phyloP scores from a whole-genome alignment of 2,797 vertebrate genomes.

The Myiotriccus ornatus region DNA sequence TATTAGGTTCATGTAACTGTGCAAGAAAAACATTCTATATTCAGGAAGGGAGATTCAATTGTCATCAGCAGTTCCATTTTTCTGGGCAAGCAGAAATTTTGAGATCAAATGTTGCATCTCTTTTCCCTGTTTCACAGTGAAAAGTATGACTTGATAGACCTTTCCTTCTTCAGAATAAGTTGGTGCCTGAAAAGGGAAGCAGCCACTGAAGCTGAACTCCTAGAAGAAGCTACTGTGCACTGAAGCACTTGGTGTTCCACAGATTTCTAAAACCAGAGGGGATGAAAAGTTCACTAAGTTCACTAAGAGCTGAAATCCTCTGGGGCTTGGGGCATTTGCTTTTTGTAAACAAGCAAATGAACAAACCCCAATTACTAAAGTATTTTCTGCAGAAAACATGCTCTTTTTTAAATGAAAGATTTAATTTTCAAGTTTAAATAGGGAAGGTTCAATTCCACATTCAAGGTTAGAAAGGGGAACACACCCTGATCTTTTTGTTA shows the following conservation, averaged over 20 bases:
- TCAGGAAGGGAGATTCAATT: constrained; percentile 48
- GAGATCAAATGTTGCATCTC: constrained; percentile 65
- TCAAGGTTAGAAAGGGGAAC: not conserved
- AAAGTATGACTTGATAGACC: constrained; percentile 42
- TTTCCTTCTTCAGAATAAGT: constrained; percentile 41
- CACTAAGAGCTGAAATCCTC: not conserved
- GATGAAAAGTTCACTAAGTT: no score
- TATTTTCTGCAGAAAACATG: not conserved
- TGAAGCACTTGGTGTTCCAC: not conserved
- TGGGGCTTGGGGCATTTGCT: rapidly evolving
- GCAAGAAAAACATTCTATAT: constrained; percentile 51
- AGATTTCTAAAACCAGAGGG: not conserved
- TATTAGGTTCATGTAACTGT: constrained; percentile 64
- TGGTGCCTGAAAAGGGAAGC: constrained; percentile 11
- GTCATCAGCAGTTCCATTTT: constrained; percentile 41
- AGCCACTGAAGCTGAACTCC: constrained; percentile 4
- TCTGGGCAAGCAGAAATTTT: constrained; percentile 44
- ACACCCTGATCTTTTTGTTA: not conserved
- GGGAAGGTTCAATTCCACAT: not conserved
- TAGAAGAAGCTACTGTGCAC: not conserved
- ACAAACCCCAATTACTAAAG: not conserved
- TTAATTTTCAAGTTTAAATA: not conserved
- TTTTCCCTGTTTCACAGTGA: constrained; percentile 21
- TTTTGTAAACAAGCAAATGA: not conserved
- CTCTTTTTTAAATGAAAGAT: not conserved